Conservation (phyloP, 2,797 vertebrate genomes). For the Periophthalmus magnuspinnatus region DNA sequence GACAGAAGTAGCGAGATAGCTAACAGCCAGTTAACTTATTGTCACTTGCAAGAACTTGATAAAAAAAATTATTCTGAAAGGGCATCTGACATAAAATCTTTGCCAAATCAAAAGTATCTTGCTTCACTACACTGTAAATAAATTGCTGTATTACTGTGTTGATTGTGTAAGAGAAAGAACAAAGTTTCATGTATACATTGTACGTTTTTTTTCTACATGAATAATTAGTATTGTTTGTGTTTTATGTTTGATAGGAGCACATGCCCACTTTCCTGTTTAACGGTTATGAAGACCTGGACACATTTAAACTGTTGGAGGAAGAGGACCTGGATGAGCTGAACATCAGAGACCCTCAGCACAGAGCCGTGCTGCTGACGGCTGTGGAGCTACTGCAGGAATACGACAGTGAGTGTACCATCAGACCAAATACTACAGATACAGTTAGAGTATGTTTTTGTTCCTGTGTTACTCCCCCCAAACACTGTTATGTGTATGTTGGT, state of each 20-base stretch:
- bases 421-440: not conserved
- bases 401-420: constrained; percentile 83
- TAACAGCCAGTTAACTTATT: not conserved
- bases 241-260: constrained; percentile 83
- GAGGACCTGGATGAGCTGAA: constrained; percentile 97
- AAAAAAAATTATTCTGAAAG: no score
- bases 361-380: constrained; percentile 92
- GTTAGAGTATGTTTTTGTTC: no score
- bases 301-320: constrained; percentile 95
- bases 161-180: no score
- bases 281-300: constrained; percentile 97
- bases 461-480: no score
- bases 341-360: constrained; percentile 92
- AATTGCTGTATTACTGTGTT: not conserved
- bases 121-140: not conserved
- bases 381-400: constrained; percentile 97
- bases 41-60: not conserved
- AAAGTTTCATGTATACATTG: not conserved
- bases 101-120: not conserved
- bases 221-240: not conserved
- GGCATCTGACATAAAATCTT: not conserved
- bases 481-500: no score
- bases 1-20: not conserved
- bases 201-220: not conserved
- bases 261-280: constrained; percentile 99